Conservation (phyloP, 2,888 invertebrate genomes). For the Drosophila atripex region DNA sequence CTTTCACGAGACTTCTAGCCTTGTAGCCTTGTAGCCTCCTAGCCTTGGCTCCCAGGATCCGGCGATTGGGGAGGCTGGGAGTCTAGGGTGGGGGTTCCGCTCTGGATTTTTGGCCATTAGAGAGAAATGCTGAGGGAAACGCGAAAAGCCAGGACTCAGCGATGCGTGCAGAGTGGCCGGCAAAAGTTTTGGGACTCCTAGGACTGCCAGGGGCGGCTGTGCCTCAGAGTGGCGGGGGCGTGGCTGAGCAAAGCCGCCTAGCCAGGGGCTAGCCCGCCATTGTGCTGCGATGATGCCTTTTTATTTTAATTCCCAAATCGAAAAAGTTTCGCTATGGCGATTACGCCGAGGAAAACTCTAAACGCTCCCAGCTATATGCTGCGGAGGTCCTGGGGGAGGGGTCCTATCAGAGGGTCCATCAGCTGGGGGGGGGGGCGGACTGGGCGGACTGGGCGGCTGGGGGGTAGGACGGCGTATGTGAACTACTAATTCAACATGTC, state of each 20-base stretch:
- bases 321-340: slow-evolving; percentile 70
- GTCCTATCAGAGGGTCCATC: too few species aligned
- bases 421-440: too few species aligned
- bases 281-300: slow-evolving; percentile 44
- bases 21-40: not conserved
- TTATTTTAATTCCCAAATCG: slow-evolving; percentile 79
- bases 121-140: slow-evolving; percentile 32
- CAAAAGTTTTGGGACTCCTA: slow-evolving; percentile 46
- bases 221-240: not conserved
- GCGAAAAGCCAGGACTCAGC: slow-evolving; percentile 44
- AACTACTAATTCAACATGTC: slow-evolving; percentile 37
- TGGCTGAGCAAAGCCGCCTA: slow-evolving; percentile 6
- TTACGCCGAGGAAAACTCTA: slow-evolving; percentile 70
- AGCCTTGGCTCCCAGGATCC: too few species aligned
- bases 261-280: slow-evolving; percentile 37
- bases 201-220: slow-evolving; percentile 7
- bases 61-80: too few species aligned
- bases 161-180: slow-evolving; percentile 61
- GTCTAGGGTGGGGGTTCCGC: slow-evolving; percentile 40
- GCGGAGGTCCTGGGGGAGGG: not conserved
- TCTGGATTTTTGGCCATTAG: slow-evolving; percentile 59
- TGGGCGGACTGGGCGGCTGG: too few species aligned
- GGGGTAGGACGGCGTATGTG: slow-evolving; percentile 21
- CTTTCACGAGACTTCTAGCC: slow-evolving; percentile 16
- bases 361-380: slow-evolving; percentile 57